Conservation (phyloP, 2,888 invertebrate genomes). For the Drosophila antonietae region DNA sequence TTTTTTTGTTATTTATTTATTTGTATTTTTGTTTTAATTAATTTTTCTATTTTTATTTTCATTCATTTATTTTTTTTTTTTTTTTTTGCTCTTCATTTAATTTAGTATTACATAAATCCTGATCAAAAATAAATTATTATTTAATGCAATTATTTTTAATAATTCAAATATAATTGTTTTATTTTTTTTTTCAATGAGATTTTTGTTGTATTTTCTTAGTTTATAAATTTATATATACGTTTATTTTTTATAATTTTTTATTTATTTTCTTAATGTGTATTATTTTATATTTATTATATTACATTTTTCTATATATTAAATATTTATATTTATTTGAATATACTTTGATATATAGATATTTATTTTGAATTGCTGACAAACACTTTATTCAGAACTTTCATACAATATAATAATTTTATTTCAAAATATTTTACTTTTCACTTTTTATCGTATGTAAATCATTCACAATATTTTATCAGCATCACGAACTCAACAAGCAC, state of each 20-base stretch:
- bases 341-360: not conserved
- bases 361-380: not conserved
- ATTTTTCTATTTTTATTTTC: too few species aligned
- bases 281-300: not conserved
- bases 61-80: too few species aligned
- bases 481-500: not conserved
- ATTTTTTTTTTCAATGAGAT: too few species aligned
- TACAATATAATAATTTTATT: not conserved
- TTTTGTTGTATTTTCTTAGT: too few species aligned
- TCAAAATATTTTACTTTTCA: not conserved
- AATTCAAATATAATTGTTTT: too few species aligned
- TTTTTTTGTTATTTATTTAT: too few species aligned
- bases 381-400: not conserved
- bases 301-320: not conserved
- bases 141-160: too few species aligned
- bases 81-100: too few species aligned
- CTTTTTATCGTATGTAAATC: not conserved
- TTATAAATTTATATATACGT: not conserved
- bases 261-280: not conserved
- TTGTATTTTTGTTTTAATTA: too few species aligned
- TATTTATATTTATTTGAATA: not conserved
- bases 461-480: not conserved
- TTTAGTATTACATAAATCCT: too few species aligned
- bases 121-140: too few species aligned
- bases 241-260: not conserved